A percentile compares a stretch with the other conserved stretches of the same genome.
These are phyloP conservation scores for Oxycera nigricornis DNA, from an alignment of 2,888 invertebrate species.

Conservation along the genomic window DNA sequence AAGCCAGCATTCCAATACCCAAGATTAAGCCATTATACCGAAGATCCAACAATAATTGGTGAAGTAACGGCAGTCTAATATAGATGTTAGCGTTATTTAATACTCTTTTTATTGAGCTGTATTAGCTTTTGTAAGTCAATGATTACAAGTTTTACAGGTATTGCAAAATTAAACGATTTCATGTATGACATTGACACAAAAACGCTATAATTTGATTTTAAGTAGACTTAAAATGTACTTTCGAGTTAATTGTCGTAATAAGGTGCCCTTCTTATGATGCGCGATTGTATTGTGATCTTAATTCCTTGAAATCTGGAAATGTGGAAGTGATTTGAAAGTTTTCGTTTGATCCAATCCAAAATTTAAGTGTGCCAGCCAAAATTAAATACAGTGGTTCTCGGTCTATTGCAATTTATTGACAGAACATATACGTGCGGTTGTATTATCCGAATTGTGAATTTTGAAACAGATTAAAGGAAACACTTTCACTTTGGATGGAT, in stretches of 20 bases:
- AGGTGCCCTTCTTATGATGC: not conserved
- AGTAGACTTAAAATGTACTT: not conserved
- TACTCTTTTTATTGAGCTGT: not conserved
- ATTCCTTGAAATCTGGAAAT: not conserved
- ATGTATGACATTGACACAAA: conserved; percentile 4
- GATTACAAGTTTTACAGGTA: not conserved
- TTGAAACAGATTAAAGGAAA: too few relatives aligned
- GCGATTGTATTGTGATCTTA: not conserved
- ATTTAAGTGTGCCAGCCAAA: too few relatives aligned
- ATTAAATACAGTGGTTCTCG: too few relatives aligned
- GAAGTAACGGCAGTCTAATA: not conserved
- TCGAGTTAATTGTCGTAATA: not conserved
- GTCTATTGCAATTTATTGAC: too few relatives aligned
- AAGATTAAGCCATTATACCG: not conserved
- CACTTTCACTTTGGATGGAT: too few relatives aligned
- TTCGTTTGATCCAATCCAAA: too few relatives aligned
- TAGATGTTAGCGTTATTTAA: not conserved
- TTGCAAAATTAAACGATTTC: not conserved
- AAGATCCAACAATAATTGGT: not conserved
- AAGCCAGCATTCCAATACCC: not conserved
- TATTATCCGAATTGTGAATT: not conserved
- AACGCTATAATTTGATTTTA: too few relatives aligned
- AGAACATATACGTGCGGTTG: too few relatives aligned
- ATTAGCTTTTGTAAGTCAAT: not conserved
- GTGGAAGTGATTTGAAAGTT: not conserved